A percentile compares a stretch with the other conserved stretches of the same genome.
phyloP scores from a whole-genome alignment of 2,113 vertebrate genomes.

The Xyliphius kryptos region DNA sequence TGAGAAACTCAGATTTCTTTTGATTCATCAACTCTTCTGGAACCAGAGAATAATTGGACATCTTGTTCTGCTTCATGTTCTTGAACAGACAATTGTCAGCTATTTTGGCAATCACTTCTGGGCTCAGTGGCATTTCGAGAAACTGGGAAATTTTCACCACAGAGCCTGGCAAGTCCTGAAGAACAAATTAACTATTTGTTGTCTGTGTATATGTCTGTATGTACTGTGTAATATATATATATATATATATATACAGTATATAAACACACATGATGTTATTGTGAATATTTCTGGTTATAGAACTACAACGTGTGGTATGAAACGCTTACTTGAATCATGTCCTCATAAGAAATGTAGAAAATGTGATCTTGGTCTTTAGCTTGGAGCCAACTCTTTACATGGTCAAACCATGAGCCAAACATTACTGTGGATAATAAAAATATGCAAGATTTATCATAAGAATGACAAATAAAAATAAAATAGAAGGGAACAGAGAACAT shows the following conservation, averaged over 20 bases:
- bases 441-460: too few relatives aligned
- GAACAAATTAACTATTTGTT: too few relatives aligned
- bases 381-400: constrained; percentile 61
- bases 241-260: too few relatives aligned
- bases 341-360: constrained; percentile 54
- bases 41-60: too few relatives aligned
- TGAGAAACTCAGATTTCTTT: constrained; percentile 56
- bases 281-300: too few relatives aligned
- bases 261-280: too few relatives aligned
- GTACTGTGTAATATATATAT: too few relatives aligned
- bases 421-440: constrained; percentile 47
- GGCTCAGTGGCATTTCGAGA: constrained; percentile 50
- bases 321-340: constrained; percentile 46
- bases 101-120: constrained; percentile 49
- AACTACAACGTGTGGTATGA: too few relatives aligned
- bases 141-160: constrained; percentile 47
- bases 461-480: too few relatives aligned
- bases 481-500: too few relatives aligned
- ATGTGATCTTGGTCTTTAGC: constrained; percentile 43
- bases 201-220: too few relatives aligned
- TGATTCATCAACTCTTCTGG: constrained; percentile 51
- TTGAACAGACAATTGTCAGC: constrained; percentile 52
- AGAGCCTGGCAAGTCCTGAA: constrained; percentile 51
- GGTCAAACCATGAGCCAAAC: constrained; percentile 67
- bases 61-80: constrained; percentile 67